phyloP scores from a whole-genome alignment of 2,113 vertebrate genomes.

The Nasalis larvatus region DNA sequence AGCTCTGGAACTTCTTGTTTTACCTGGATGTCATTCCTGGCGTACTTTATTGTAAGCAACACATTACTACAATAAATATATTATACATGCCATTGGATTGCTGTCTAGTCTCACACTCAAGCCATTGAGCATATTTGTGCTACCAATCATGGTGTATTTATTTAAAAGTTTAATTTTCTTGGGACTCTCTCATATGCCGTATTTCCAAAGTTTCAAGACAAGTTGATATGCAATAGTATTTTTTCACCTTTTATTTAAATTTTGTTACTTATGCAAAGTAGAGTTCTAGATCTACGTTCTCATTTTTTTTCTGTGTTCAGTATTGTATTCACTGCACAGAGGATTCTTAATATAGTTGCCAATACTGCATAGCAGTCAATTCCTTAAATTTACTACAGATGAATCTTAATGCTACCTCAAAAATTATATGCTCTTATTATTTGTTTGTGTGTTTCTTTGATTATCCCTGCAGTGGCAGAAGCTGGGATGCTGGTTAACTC shows the following conservation, averaged over 20 bases:
- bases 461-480: slow-evolving; percentile 50
- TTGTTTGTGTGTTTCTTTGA: slow-evolving; percentile 64
- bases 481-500: slow-evolving; percentile 43
- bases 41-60: not conserved
- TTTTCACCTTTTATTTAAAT: slow-evolving; percentile 23
- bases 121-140: not conserved
- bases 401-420: slow-evolving; percentile 27
- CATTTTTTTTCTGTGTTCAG: slow-evolving; percentile 10
- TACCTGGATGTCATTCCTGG: not conserved
- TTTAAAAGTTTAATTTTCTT: slow-evolving; percentile 17
- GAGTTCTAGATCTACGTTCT: slow-evolving; percentile 13
- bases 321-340: slow-evolving; percentile 8
- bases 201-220: slow-evolving; percentile 7
- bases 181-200: not conserved
- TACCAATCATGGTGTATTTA: not conserved
- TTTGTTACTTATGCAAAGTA: not conserved
- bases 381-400: slow-evolving; percentile 46
- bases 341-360: slow-evolving; percentile 44
- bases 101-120: not conserved
- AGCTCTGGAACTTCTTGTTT: not conserved
- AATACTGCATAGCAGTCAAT: slow-evolving; percentile 10
- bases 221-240: not conserved
- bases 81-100: not conserved
- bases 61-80: not conserved
- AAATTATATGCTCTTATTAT: slow-evolving; percentile 52